Evolutionary conservation across 2,797 vertebrate species (phyloP).

Genomic region (Tauraco hartlaubi): DNA sequence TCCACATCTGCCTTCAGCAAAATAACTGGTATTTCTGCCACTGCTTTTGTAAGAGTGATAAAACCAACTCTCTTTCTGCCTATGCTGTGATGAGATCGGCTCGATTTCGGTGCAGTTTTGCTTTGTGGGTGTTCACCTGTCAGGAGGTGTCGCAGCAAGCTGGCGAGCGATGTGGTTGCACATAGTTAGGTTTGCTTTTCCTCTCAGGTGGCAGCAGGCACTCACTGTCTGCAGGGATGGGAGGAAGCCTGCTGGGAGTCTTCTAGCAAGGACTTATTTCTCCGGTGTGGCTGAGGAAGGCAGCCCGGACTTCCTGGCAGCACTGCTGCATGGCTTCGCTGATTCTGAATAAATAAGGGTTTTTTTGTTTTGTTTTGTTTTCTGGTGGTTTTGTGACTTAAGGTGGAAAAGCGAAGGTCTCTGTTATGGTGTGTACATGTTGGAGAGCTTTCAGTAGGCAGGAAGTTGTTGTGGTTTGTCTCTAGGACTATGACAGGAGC

Average conservation of each 20-base stretch:
- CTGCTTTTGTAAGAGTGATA: neutral
- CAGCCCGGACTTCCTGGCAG: neutral
- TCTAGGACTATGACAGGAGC: neutral
- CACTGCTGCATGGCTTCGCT: neutral
- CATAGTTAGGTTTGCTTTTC: neutral
- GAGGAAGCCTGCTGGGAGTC: neutral
- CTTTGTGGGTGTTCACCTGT: constrained; percentile 20
- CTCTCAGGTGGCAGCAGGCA: neutral
- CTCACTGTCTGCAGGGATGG: neutral
- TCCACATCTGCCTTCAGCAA: constrained; percentile 68
- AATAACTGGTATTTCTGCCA: constrained; percentile 68
- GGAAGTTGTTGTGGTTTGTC: neutral
- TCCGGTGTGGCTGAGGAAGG: neutral
- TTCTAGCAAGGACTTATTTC: neutral
- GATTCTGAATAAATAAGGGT: neutral
- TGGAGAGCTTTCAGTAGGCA: neutral
- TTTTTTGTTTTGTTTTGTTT: neutral
- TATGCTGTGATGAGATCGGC: neutral
- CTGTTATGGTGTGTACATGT: neutral
- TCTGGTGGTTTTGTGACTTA: neutral
- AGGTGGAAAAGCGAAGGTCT: neutral
- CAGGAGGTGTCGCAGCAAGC: constrained; percentile 3
- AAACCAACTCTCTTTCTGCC: neutral
- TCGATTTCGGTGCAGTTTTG: neutral
- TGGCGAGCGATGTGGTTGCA: neutral